Percentiles rank a stretch among this genome's conserved stretches.
Conservation (phyloP, 2,888 invertebrate species). For the Encarsia formosa region DNA sequence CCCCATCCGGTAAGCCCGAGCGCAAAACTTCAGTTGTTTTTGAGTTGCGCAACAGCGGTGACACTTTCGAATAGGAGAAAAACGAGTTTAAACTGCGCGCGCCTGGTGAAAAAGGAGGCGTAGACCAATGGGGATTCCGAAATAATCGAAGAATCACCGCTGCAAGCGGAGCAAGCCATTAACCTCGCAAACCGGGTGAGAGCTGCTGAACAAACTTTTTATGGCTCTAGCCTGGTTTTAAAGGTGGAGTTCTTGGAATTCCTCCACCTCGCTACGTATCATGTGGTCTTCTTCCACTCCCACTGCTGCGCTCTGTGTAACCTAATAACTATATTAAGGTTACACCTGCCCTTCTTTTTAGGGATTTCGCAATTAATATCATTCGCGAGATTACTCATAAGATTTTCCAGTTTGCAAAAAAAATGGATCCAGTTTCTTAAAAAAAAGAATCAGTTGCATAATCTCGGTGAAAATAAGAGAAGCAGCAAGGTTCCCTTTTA, state of each 20-base stretch:
- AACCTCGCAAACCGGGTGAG: too few relatives aligned
- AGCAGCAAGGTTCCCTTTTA: too few relatives aligned
- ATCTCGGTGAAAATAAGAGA: too few relatives aligned
- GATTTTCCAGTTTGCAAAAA: too few relatives aligned
- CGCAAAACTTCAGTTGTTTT: not conserved
- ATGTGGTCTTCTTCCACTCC: slow-evolving; percentile 22
- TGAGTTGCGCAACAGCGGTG: not conserved
- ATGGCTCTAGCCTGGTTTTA: slow-evolving; percentile 26
- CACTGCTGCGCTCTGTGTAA: slow-evolving; percentile 28
- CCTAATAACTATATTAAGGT: slow-evolving; percentile 36
- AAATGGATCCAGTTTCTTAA: too few relatives aligned
- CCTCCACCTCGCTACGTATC: too few relatives aligned
- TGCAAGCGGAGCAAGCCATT: not conserved
- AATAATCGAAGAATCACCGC: slow-evolving; percentile 5
- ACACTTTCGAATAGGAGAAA: too few relatives aligned
- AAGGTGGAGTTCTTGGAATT: slow-evolving; percentile 27
- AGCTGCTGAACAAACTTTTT: slow-evolving; percentile 23
- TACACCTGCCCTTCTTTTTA: slow-evolving; percentile 31
- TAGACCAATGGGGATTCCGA: slow-evolving; percentile 5
- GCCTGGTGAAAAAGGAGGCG: not conserved
- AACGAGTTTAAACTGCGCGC: too few relatives aligned
- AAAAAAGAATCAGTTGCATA: too few relatives aligned
- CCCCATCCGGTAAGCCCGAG: not conserved
- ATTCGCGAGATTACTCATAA: too few relatives aligned
- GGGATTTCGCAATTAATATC: too few relatives aligned